These are phyloP conservation scores for Megalops atlanticus DNA, from an alignment of 2,113 vertebrate genomes.

Conservation along the genomic window DNA sequence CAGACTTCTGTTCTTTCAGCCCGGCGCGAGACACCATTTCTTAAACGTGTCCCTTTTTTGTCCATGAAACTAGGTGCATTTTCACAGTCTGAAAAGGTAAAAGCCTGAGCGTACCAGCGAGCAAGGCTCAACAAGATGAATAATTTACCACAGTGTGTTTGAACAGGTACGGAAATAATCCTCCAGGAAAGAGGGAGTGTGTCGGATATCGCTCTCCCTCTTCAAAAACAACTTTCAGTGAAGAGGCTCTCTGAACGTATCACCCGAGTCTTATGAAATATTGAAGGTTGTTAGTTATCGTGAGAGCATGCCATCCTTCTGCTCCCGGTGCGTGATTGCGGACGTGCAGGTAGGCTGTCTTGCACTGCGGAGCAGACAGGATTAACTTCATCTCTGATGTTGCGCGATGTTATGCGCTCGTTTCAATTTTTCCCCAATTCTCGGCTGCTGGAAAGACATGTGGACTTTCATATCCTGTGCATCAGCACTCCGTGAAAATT, in stretches of 20 bases:
- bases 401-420: constrained; percentile 46
- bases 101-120: constrained; percentile 69
- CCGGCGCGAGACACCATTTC: not conserved
- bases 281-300: constrained; percentile 73
- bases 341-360: constrained; percentile 53
- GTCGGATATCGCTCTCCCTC: constrained; percentile 45
- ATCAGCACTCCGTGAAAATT: not conserved
- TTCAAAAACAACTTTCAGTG: constrained; percentile 49
- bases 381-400: constrained; percentile 54
- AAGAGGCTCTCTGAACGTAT: constrained; percentile 72
- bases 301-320: constrained; percentile 54
- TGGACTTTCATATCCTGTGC: not conserved
- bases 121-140: constrained; percentile 77
- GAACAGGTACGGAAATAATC: constrained; percentile 91
- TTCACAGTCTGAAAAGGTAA: constrained; percentile 73
- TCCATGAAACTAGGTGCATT: constrained; percentile 72
- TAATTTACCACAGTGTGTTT: constrained; percentile 87
- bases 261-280: constrained; percentile 73
- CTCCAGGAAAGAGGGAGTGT: constrained; percentile 54
- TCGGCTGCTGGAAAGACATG: not conserved
- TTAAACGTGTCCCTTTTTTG: not conserved
- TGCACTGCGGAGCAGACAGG: constrained; percentile 44
- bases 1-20: not conserved
- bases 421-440: not conserved
- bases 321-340: constrained; percentile 33